A percentile compares a stretch with the other conserved stretches of the same genome.
These are phyloP conservation scores for Calcarius lapponicus DNA, from an alignment of 2,797 vertebrate species.

Conservation along the genomic window DNA sequence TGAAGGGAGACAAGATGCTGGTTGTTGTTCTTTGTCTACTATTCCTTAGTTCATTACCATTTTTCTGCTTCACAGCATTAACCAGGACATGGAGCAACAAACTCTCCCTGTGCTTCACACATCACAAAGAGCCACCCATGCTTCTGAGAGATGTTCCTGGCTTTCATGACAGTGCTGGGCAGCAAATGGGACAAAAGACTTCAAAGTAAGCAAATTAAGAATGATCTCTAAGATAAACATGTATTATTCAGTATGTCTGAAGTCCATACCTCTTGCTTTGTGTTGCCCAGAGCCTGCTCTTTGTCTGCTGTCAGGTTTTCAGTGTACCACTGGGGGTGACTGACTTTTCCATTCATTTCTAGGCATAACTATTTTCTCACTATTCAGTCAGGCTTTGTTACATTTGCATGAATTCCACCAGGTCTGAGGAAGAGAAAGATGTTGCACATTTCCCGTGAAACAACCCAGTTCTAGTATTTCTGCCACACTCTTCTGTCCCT, in stretches of 20 bases:
- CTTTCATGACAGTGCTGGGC: neutral
- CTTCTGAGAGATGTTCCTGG: neutral
- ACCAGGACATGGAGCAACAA: neutral
- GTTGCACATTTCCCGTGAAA: neutral
- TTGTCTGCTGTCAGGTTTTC: conserved; percentile 31
- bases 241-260: conserved; percentile 23
- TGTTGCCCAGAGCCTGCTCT: neutral
- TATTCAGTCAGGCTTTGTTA: neutral
- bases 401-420: neutral
- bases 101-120: neutral
- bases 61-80: neutral
- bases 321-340: fast-evolving
- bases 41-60: neutral
- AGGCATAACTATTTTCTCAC: neutral
- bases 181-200: neutral
- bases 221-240: conserved; percentile 39
- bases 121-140: neutral
- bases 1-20: neutral
- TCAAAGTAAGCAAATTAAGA: conserved; percentile 23
- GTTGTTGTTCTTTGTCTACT: neutral
- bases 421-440: neutral
- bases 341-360: conserved; percentile 7
- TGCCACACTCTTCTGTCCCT: neutral
- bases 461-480: neutral
- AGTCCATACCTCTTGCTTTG: neutral